Base-by-base conservation (phyloP, 1,140 invertebrate species). In the Mizuhopecten yessoensis region DNA sequence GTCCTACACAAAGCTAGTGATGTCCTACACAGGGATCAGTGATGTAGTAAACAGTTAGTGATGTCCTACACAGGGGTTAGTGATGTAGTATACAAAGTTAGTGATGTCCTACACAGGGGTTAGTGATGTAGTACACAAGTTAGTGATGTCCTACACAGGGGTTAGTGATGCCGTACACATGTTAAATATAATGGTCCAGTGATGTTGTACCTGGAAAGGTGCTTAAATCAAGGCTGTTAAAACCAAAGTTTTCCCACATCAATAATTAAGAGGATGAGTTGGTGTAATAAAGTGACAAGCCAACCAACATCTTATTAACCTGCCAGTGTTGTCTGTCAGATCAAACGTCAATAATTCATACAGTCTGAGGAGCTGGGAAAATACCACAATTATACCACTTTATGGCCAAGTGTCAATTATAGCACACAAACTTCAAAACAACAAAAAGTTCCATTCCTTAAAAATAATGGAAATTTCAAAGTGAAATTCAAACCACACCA, bases 301-400 rank as follows among this genome's bases (percentile, higher is more conserved):
- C 5, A 39, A 75, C 57, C n/a, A 75, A 75, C 57, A 75, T n/a
- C 57, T 75, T 75, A 75, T 75, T 75, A 75, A 75, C 57, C 57
- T 75, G 57, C 57, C 57, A 9, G 23, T 29, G 23, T 75, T n/a
- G n/a, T 9, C 57, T n/a, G 57, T n/a, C 57, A 75, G 57, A 75
- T 75, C 57, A 75, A 75, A 75, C 57, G 57, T 75, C 57, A 75
- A 75, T 75, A 75, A 75, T 75, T 75, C 57, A 75, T 75, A n/a
- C n/a, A n/a, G 57, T 29, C 23, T 29, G 57, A 23, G 57, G 23
- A 75, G 57, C 57, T 75, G 57, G 57, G 57, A 75, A 75, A 75
- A 75, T 75, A 75, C 17, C 57, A 75, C 57, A 29, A 29, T 75
- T 75, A 75, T 75, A 75, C 23, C 57, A 75, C 57, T 75, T 75